Evolutionary conservation across 2,888 invertebrate genomes (phyloP), one percentile per base, ranked within the genome.

Genomic region (Mythimna impura): DNA sequence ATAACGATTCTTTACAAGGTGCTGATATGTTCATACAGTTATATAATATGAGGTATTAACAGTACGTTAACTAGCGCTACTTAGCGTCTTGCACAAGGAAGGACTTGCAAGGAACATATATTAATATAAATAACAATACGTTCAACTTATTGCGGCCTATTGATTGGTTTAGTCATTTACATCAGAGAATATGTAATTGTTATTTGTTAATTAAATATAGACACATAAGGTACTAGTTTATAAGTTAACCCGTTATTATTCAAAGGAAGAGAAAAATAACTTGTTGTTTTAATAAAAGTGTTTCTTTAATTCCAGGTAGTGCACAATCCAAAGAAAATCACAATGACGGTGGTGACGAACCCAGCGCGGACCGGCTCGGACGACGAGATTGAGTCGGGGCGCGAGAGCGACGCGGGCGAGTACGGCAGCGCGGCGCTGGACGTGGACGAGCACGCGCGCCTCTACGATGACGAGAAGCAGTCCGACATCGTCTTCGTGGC

Each of bases 401-500:
- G 76, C n/a, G 84, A 81, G 73, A 82, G 77, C 55, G 80, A 36
- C 68, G 82, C 7, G 79, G 87, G 84, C 76, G 86, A 88, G 30
- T 84, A 84, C 65, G 76, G 71, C n/a, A 85, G 90, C 71, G 84
- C 90, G 66, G 87, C 82, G 72, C 80, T 71, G n/a, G 84, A 76
- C 2, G 0, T 88, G 63, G 93, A 92, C 67, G 93, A 93, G 69
- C 90, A 92, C 76, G 87, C 88, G 20, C 89, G 94, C 5, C 92
- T 96, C 52, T 96, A 96, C 85, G 96, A 97, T 83, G 93, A 95
- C 80, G 97, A 97, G 90, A 94, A 93, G 71, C 96, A 96, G 80
- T 96, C 97, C 82, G 97, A 97, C 90, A 96, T 97, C 77, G 95
- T 96, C 55, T 97, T 97, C 89, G 95, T 97, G 87, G 97, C 97